phyloP scores from a whole-genome alignment of 2,113 vertebrate genomes.

The Vulpes ferrilata region DNA sequence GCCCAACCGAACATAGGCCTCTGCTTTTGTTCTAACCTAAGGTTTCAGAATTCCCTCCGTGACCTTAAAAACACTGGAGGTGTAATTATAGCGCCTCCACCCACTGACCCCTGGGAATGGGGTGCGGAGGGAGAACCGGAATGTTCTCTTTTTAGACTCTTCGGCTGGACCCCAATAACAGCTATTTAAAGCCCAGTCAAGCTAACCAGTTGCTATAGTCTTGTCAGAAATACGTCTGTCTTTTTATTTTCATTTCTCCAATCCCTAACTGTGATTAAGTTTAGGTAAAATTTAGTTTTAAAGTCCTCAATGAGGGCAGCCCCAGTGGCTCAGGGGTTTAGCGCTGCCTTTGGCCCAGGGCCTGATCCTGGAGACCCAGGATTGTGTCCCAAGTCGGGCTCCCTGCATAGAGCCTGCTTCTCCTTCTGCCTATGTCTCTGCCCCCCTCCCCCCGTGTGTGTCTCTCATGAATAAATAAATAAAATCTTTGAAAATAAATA shows the following conservation, averaged over 20 bases:
- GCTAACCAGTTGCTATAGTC: constrained; percentile 49
- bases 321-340: too few relatives aligned
- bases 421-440: too few relatives aligned
- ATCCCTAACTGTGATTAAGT: constrained; percentile 22
- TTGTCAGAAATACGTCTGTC: constrained; percentile 52
- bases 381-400: too few relatives aligned
- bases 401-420: too few relatives aligned
- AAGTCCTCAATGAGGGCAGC: not conserved
- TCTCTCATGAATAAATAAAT: too few relatives aligned
- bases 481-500: too few relatives aligned
- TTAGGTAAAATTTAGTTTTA: constrained; percentile 51
- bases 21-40: constrained; percentile 57
- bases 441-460: too few relatives aligned
- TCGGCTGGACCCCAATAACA: constrained; percentile 47
- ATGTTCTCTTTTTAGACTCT: constrained; percentile 70
- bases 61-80: constrained; percentile 75
- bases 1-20: constrained; percentile 53
- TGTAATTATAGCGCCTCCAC: constrained; percentile 78
- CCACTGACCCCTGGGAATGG: constrained; percentile 67
- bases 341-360: too few relatives aligned
- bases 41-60: constrained; percentile 68
- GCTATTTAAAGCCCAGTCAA: constrained; percentile 73
- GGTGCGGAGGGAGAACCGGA: not conserved
- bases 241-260: constrained; percentile 63
- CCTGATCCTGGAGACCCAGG: too few relatives aligned